Percentiles rank a stretch among this genome's conserved stretches.
Evolutionary conservation across 2,797 vertebrate genomes (phyloP).

Genomic region (Schizothorax lantsangensis): DNA sequence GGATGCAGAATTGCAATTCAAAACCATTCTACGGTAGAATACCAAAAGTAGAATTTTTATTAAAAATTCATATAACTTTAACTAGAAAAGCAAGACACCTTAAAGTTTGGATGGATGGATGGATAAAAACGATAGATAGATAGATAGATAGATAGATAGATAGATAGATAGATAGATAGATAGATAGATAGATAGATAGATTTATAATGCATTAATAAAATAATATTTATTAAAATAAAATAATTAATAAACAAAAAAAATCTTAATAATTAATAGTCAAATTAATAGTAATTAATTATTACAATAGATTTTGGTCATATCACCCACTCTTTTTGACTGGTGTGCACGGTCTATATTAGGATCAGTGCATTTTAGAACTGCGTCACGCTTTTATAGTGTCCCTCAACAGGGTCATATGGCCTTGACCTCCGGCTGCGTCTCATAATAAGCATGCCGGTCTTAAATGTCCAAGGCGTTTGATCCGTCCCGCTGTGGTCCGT

Average conservation of each 20-base stretch:
- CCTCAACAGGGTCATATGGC: conserved; percentile 27
- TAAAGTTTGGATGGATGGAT: background rate
- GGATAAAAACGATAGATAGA: background rate
- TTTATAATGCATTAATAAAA: too few relatives aligned
- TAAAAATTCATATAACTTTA: background rate
- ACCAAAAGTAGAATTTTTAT: background rate
- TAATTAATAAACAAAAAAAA: background rate
- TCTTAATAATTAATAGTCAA: background rate
- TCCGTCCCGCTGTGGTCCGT: conserved; percentile 1
- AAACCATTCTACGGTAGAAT: too few relatives aligned
- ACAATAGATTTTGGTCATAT: background rate
- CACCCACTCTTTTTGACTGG: background rate
- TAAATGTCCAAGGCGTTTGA: conserved; percentile 3
- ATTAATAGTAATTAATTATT: background rate
- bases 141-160: background rate
- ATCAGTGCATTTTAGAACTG: conserved; percentile 28
- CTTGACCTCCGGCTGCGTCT: conserved; percentile 22
- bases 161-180: too few relatives aligned
- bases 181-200: too few relatives aligned
- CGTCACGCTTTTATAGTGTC: conserved; percentile 33
- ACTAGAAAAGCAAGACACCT: background rate
- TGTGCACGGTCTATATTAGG: conserved; percentile 29
- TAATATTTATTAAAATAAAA: too few relatives aligned
- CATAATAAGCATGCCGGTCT: conserved; percentile 11
- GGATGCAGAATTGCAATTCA: background rate